phyloP scores from a whole-genome alignment of 2,113 vertebrate genomes.

The Romanogobio albipinnatus region DNA sequence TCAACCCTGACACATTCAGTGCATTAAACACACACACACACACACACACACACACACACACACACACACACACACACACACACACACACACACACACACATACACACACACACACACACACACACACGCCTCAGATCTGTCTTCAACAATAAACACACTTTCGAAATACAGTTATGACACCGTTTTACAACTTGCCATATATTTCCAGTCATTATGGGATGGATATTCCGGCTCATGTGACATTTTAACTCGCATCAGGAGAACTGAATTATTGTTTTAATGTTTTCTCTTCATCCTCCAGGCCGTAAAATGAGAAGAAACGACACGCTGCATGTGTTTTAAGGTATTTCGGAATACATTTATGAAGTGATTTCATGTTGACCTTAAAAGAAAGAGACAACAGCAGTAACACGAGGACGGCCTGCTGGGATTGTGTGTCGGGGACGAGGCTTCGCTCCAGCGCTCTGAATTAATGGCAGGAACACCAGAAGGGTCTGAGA shows the following conservation, averaged over 20 bases:
- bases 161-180: conserved; percentile 15
- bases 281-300: not conserved
- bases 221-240: not conserved
- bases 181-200: conserved; percentile 27
- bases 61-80: no score
- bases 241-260: not conserved
- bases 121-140: not conserved
- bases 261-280: not conserved
- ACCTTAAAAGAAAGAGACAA: not conserved
- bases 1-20: not conserved
- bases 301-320: not conserved
- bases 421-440: not conserved
- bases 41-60: no score
- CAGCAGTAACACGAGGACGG: not conserved
- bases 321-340: not conserved
- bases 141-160: not conserved
- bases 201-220: conserved; percentile 8
- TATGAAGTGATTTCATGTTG: not conserved
- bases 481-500: not conserved
- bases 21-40: not conserved
- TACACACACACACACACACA: no score
- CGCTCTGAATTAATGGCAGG: not conserved
- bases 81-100: no score
- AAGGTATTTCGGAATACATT: not conserved
- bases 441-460: not conserved